Conservation (phyloP, 1,140 invertebrate genomes). For the Drosophila ficusphila region DNA sequence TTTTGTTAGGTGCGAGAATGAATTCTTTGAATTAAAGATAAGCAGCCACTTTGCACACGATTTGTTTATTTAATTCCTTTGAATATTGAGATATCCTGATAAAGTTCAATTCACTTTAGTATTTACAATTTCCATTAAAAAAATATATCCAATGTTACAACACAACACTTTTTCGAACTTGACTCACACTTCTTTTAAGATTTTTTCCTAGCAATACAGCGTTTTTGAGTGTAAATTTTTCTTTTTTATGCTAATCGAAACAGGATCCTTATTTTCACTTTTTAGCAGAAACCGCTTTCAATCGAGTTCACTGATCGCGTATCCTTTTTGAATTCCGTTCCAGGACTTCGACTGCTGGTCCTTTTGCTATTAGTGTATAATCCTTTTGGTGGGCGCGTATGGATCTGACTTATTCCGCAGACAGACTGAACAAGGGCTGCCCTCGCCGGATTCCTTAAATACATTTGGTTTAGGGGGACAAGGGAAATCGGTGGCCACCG, state of each 20-base stretch:
- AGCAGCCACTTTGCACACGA: not conserved
- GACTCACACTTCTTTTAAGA: conserved; percentile 25
- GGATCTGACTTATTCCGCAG: conserved; percentile 58
- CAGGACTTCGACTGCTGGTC: conserved; percentile 22
- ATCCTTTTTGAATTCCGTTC: conserved; percentile 24
- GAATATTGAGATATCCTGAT: not conserved
- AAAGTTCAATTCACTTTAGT: not conserved
- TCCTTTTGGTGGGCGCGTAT: conserved; percentile 47
- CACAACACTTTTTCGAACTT: conserved; percentile 18
- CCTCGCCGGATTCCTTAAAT: conserved; percentile 56
- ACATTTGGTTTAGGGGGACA: conserved; percentile 16
- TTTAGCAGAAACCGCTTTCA: not conserved
- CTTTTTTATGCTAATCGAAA: too few species aligned
- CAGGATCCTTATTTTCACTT: too few species aligned
- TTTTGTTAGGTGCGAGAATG: not conserved
- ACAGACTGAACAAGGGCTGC: conserved; percentile 69
- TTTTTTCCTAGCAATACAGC: too few species aligned
- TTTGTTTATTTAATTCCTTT: not conserved
- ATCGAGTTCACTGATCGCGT: conserved; percentile 15
- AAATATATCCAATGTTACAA: not conserved
- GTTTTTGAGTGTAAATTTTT: too few species aligned
- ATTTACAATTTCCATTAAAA: not conserved
- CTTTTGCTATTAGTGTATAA: conserved; percentile 16
- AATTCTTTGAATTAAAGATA: conserved; percentile 1
- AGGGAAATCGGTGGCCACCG: conserved; percentile 13